Percentiles rank a stretch among this genome's conserved stretches.
These are phyloP conservation scores for Hemibagrus wyckioides DNA, from an alignment of 2,113 vertebrate species.

Conservation along the genomic window DNA sequence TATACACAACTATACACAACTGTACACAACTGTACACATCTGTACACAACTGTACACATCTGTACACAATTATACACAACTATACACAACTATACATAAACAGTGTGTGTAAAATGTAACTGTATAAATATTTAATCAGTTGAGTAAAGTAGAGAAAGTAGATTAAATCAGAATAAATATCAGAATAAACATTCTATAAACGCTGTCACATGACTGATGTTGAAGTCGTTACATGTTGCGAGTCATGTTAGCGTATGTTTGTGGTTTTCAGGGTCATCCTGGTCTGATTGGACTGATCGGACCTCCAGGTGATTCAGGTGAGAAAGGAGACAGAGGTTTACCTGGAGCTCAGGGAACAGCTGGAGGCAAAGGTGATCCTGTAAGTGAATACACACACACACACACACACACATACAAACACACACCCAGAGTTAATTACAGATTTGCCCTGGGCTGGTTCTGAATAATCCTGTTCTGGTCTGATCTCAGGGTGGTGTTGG, in stretches of 20 bases:
- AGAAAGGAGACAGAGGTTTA: conserved; percentile 95
- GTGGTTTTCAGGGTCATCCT: conserved; percentile 84
- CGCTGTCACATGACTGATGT: not conserved
- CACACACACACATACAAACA: not conserved
- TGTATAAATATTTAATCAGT: too few species aligned
- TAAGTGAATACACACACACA: conserved; percentile 66
- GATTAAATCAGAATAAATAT: not conserved
- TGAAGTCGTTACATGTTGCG: not conserved
- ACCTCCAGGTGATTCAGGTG: conserved; percentile 92
- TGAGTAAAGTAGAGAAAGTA: not conserved
- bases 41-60: too few species aligned
- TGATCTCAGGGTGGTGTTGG: conserved; percentile 81
- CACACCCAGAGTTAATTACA: not conserved
- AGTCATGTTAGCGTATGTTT: not conserved
- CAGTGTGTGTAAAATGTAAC: not conserved
- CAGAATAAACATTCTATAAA: not conserved
- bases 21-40: too few species aligned
- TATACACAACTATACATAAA: not conserved
- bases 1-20: too few species aligned
- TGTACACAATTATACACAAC: too few species aligned
- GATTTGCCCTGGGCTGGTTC: not conserved
- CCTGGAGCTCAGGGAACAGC: conserved; percentile 86
- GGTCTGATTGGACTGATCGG: conserved; percentile 97
- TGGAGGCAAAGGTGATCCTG: conserved; percentile 89
- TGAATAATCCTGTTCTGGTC: not conserved